Conservation (phyloP, 2,113 vertebrate genomes). For the Sphyrna mokarran region DNA sequence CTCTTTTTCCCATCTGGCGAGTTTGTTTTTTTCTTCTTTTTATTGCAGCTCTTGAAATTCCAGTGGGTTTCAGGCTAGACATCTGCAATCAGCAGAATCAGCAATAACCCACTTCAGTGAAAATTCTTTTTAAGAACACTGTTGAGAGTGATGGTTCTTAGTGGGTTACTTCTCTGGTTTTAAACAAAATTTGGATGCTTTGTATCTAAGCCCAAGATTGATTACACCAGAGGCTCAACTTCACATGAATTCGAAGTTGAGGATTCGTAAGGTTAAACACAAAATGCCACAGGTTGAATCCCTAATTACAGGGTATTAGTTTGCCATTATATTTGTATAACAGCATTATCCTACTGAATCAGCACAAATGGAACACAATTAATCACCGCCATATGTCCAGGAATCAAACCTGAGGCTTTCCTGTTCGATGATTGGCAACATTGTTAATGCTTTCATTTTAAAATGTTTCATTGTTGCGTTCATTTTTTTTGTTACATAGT, state of each 20-base stretch:
- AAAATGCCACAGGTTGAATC: neutral
- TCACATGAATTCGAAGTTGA: neutral
- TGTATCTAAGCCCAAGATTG: neutral
- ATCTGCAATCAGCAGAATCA: slow-evolving; percentile 36
- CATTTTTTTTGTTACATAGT: neutral
- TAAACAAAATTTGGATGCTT: neutral
- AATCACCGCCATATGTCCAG: neutral
- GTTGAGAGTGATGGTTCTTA: neutral
- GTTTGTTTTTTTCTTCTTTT: slow-evolving; percentile 43
- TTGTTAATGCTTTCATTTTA: neutral
- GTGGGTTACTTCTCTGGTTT: neutral
- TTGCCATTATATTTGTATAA: neutral
- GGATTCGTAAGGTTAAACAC: neutral
- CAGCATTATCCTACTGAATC: neutral
- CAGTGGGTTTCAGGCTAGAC: slow-evolving; percentile 30
- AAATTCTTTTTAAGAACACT: slow-evolving; percentile 15
- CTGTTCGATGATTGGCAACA: neutral
- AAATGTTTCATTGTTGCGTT: neutral
- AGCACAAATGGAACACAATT: neutral
- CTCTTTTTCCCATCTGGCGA: slow-evolving; percentile 47
- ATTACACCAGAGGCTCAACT: neutral
- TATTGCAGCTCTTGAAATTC: slow-evolving; percentile 38
- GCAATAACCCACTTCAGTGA: slow-evolving; percentile 13
- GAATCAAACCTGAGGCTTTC: neutral
- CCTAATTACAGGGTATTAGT: neutral